Conservation (phyloP, 92 coral and sea anemone genomes). For the Plumapathes pennacea region DNA sequence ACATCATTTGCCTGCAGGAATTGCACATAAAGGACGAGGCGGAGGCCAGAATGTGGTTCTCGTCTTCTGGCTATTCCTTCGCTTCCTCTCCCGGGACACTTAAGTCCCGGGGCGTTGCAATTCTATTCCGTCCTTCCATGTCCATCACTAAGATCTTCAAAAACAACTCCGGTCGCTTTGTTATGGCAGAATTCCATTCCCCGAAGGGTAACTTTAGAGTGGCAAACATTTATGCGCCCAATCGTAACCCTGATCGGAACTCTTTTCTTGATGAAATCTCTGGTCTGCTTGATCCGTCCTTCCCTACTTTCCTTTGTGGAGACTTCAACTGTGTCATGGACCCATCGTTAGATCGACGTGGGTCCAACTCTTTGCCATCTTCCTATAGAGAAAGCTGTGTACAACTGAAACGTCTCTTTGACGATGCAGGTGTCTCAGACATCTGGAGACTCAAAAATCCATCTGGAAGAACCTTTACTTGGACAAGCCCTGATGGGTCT, state of each 20-base stretch:
- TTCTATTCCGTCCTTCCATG: background rate
- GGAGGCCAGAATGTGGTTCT: background rate
- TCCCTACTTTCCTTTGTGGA: constrained; percentile 1
- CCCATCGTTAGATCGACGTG: background rate
- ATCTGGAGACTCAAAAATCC: background rate
- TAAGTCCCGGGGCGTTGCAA: background rate
- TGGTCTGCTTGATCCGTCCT: background rate
- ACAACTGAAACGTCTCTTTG: background rate
- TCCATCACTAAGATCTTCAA: background rate
- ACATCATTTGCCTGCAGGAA: constrained; percentile 10
- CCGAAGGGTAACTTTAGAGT: background rate
- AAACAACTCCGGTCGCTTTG: background rate
- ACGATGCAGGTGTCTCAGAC: background rate
- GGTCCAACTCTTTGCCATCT: background rate
- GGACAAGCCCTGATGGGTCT: background rate
- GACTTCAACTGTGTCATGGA: constrained; percentile 2
- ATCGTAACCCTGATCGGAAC: background rate
- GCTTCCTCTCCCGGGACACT: background rate
- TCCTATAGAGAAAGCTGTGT: background rate
- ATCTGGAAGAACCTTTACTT: background rate
- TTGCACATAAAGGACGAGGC: background rate
- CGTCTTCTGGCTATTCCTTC: background rate
- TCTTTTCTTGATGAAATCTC: background rate
- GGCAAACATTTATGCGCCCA: background rate
- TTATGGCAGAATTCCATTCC: background rate